A percentile compares a stretch with the other conserved stretches of the same genome.
These are phyloP conservation scores for Chelonoidis abingdonii DNA, from an alignment of 2,113 vertebrate species.

Conservation along the genomic window DNA sequence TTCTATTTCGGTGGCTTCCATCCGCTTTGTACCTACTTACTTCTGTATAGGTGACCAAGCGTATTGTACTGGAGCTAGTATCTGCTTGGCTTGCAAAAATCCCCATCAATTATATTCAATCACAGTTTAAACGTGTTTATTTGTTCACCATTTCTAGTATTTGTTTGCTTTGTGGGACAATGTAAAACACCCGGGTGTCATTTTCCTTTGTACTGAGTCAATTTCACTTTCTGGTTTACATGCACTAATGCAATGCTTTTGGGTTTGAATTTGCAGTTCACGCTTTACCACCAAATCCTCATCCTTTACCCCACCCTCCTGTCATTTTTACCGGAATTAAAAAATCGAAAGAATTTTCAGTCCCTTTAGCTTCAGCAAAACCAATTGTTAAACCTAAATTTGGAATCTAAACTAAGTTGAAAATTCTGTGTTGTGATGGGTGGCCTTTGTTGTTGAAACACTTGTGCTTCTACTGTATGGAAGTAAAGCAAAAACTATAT, in stretches of 20 bases:
- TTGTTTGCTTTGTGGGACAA: not conserved
- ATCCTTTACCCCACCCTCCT: not conserved
- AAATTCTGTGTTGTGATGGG: not conserved
- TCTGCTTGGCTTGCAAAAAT: not conserved
- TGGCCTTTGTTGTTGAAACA: not conserved
- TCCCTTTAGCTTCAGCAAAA: not conserved
- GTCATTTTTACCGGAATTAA: not conserved
- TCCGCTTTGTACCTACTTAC: not conserved
- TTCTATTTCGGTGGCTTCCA: not conserved
- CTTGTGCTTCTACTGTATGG: conserved; percentile 50
- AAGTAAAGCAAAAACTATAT: conserved; percentile 28
- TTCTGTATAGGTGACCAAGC: not conserved
- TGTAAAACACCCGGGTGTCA: not conserved
- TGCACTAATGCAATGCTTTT: not conserved
- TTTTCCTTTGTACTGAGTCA: not conserved
- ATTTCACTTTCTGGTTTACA: conserved; percentile 4
- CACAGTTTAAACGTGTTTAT: fast-evolving
- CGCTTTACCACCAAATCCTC: not conserved
- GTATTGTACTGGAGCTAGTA: fast-evolving
- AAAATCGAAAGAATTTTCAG: not conserved
- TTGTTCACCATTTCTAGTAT: not conserved
- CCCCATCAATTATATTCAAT: fast-evolving
- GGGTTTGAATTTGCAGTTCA: not conserved
- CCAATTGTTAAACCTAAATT: not conserved
- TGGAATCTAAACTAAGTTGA: not conserved